Percentiles rank a stretch among this genome's conserved stretches.
Conservation (phyloP, 2,888 invertebrate genomes). For the Odontomyia ornata region DNA sequence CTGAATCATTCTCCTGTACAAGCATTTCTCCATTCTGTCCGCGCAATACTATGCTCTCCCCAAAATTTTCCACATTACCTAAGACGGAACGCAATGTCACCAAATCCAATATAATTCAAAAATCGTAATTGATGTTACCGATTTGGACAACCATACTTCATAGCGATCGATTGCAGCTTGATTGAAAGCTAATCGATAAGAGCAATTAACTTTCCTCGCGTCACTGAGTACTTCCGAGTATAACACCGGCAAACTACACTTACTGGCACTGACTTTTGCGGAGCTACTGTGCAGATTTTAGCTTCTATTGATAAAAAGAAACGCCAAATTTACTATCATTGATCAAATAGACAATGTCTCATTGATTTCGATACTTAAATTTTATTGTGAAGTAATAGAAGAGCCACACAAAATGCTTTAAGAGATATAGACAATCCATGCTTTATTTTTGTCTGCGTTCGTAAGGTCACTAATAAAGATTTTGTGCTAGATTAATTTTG, state of each 20-base stretch:
- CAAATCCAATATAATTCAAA: not conserved
- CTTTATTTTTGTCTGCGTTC: too few species aligned
- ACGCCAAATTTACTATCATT: not conserved
- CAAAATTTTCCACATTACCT: not conserved
- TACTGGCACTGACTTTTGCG: not conserved
- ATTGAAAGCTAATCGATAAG: conserved; percentile 4
- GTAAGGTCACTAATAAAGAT: too few species aligned
- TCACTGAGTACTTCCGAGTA: not conserved
- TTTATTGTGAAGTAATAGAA: too few species aligned
- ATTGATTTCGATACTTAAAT: too few species aligned
- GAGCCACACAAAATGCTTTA: too few species aligned
- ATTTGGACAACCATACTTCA: not conserved
- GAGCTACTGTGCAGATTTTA: not conserved
- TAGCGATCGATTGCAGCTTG: not conserved
- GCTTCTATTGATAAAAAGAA: not conserved
- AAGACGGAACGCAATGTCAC: not conserved
- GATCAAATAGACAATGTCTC: too few species aligned
- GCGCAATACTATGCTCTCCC: not conserved
- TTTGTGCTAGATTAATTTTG: too few species aligned
- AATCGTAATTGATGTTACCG: not conserved
- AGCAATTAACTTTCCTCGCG: not conserved
- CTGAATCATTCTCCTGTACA: not conserved
- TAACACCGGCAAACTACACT: not conserved
- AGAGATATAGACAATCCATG: too few species aligned
- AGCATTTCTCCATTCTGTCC: not conserved